Evolutionary conservation across 2,797 vertebrate species (phyloP).

Genomic region (Mallotus villosus): DNA sequence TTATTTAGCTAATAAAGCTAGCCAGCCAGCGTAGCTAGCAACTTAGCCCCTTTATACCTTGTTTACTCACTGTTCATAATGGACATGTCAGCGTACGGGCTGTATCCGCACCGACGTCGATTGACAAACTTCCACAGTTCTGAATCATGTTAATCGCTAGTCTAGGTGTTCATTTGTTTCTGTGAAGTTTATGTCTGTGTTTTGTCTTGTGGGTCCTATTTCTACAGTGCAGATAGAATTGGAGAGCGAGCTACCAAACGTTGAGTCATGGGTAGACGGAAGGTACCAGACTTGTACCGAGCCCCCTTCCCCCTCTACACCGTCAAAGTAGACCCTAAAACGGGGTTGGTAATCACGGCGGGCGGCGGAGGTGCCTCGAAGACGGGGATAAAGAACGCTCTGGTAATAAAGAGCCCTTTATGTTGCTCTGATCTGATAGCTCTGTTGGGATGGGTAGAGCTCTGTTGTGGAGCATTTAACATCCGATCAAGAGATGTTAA

Average conservation of each 20-base stretch:
- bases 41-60: too few species aligned
- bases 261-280: conserved; percentile 80
- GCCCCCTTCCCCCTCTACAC: conserved; percentile 93
- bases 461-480: too few species aligned
- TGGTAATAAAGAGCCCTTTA: conserved; percentile 71
- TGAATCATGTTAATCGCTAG: too few species aligned
- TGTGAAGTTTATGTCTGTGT: neutral
- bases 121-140: too few species aligned
- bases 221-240: conserved; percentile 26
- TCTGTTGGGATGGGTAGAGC: neutral
- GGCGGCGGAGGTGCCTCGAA: conserved; percentile 92
- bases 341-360: conserved; percentile 83
- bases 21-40: neutral
- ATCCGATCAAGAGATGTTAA: too few species aligned
- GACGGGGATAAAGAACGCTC: conserved; percentile 91
- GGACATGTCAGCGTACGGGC: too few species aligned
- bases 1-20: neutral
- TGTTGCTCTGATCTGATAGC: neutral
- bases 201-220: neutral
- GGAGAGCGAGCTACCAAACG: conserved; percentile 15
- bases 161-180: too few species aligned
- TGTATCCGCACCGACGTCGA: too few species aligned
- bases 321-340: conserved; percentile 79
- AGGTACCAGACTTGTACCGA: conserved; percentile 84
- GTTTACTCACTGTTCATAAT: too few species aligned